Conservation (phyloP, 2,113 vertebrate genomes). For the Pteronura brasiliensis region DNA sequence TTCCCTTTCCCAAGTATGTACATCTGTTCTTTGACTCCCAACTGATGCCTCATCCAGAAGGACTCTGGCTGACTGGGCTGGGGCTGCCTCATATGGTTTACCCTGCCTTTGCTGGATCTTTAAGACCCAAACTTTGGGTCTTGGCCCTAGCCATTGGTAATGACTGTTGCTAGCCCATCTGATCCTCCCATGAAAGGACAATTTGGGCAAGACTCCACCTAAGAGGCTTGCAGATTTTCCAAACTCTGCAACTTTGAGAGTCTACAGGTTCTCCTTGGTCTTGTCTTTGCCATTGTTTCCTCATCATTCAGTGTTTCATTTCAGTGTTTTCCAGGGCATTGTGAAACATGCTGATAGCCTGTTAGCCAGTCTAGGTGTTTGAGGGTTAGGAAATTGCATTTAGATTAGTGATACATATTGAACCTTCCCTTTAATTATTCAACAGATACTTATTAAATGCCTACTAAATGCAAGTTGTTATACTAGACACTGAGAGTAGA, state of each 20-base stretch:
- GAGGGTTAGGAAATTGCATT: conserved; percentile 49
- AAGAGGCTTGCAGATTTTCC: neutral
- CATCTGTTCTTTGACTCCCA: neutral
- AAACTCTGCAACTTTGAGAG: neutral
- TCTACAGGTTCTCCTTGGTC: neutral
- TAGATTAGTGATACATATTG: conserved; percentile 38
- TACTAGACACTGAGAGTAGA: neutral
- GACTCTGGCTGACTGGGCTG: neutral
- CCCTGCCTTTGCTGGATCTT: neutral
- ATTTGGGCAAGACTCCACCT: neutral
- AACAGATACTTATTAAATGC: neutral
- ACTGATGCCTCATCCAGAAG: neutral
- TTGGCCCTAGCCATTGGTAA: neutral
- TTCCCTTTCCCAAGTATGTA: neutral
- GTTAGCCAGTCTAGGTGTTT: conserved; percentile 7
- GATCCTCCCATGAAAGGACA: neutral
- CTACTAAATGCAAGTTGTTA: conserved; percentile 1
- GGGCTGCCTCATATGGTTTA: neutral
- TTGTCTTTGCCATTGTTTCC: conserved; percentile 28
- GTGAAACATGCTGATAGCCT: conserved; percentile 6
- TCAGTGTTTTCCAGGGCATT: neutral
- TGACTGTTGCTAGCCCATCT: neutral
- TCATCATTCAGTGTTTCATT: neutral
- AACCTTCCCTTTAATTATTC: conserved; percentile 31
- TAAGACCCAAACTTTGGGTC: neutral